Evolutionary conservation across 1,140 invertebrate species (phyloP).

Genomic region (Bombus fervidus): DNA sequence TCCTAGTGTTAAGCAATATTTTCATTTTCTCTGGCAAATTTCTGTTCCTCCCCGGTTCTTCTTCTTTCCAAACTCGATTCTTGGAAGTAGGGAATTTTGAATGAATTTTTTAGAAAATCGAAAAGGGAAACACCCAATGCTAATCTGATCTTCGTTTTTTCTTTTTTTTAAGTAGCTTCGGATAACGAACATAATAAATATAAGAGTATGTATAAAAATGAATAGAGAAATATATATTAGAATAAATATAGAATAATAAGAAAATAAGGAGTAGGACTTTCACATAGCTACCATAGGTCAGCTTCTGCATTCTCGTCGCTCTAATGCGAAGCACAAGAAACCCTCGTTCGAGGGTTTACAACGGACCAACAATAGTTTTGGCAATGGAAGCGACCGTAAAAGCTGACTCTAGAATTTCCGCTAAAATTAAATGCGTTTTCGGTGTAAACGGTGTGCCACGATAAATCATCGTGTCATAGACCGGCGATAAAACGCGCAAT

Average conservation of each 20-base stretch:
- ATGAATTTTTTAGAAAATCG: no score
- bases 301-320: not conserved
- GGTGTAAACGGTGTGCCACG: not conserved
- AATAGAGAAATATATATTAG: not conserved
- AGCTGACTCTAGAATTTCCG: not conserved
- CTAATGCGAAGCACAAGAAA: not conserved
- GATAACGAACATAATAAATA: no score
- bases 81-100: no score
- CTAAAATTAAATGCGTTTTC: constrained; percentile 22
- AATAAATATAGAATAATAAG: not conserved
- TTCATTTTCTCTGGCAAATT: no score
- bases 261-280: not conserved
- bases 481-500: constrained; percentile 11
- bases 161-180: no score
- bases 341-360: not conserved
- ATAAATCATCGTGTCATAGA: constrained; percentile 12
- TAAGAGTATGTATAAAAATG: no score
- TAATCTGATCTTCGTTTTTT: no score
- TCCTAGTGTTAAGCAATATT: no score
- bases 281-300: no score
- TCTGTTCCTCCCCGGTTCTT: no score
- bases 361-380: not conserved
- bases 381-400: not conserved
- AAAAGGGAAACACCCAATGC: no score
- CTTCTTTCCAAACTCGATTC: no score